phyloP scores from a whole-genome alignment of 2,797 vertebrate species.

The Nannoperca australis region DNA sequence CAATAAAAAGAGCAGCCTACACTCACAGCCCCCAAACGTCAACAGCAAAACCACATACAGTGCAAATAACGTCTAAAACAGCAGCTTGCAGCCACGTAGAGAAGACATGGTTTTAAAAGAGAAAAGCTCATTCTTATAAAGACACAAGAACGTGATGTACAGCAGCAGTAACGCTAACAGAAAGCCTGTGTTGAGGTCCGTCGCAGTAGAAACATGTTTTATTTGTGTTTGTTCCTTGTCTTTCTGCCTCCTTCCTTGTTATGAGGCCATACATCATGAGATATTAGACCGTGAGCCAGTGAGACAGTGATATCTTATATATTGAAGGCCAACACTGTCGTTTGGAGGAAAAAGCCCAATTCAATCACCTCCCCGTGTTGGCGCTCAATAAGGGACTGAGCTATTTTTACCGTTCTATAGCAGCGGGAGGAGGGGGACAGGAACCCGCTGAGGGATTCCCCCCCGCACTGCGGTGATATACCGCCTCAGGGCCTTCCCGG shows the following conservation, averaged over 20 bases:
- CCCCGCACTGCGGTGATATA: slow-evolving; percentile 70
- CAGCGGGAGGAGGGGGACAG: slow-evolving; percentile 36
- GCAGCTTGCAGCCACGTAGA: too few species aligned
- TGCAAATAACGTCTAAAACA: too few species aligned
- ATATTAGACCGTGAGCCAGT: slow-evolving; percentile 55
- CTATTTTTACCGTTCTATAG: slow-evolving; percentile 76
- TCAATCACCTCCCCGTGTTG: slow-evolving; percentile 52
- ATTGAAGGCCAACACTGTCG: slow-evolving; percentile 31
- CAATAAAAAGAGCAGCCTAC: too few species aligned
- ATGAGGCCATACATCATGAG: slow-evolving; percentile 63
- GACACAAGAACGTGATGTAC: not conserved
- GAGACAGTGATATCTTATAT: slow-evolving; percentile 46
- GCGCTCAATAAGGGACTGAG: slow-evolving; percentile 50
- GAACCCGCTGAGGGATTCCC: slow-evolving; percentile 71
- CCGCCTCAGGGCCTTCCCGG: slow-evolving; percentile 60
- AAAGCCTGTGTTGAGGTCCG: not conserved
- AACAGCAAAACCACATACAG: too few species aligned
- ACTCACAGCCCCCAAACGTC: too few species aligned
- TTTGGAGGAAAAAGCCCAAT: slow-evolving; percentile 47
- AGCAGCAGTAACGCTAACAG: not conserved
- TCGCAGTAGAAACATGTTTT: slow-evolving; percentile 3
- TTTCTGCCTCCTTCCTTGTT: slow-evolving; percentile 18
- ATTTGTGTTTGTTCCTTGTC: slow-evolving; percentile 13
- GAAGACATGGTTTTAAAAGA: too few species aligned
- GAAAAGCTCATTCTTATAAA: too few species aligned